A percentile compares a stretch with the other conserved stretches of the same genome.
These are phyloP conservation scores for Ochropleura leucogaster DNA, from an alignment of 2,888 invertebrate genomes.

Conservation along the genomic window DNA sequence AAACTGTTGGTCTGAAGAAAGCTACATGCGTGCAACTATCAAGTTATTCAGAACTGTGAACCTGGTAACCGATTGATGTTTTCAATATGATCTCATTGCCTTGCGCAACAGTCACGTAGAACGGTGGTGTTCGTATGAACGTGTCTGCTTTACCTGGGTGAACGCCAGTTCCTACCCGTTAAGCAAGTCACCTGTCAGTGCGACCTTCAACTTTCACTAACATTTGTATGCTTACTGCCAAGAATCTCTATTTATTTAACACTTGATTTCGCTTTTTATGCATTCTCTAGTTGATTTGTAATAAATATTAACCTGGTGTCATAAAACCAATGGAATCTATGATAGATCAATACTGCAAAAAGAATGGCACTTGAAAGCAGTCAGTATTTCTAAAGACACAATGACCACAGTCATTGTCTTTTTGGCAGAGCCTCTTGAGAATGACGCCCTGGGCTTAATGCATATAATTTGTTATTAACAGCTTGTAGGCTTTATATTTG, in stretches of 20 bases:
- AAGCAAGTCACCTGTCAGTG: neutral
- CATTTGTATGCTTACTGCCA: constrained; percentile 22
- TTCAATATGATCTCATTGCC: neutral
- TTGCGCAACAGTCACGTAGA: neutral
- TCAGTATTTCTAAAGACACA: neutral
- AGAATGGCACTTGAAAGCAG: neutral
- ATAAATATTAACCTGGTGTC: neutral
- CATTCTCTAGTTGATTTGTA: neutral
- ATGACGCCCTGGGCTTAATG: neutral
- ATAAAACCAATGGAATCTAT: constrained; percentile 6
- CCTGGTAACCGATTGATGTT: neutral
- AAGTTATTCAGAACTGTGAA: constrained; percentile 6
- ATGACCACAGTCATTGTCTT: neutral
- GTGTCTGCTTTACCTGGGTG: constrained; percentile 24
- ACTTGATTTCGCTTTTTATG: constrained; percentile 15
- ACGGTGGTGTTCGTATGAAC: neutral
- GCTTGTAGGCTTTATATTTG: neutral
- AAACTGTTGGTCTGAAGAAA: neutral
- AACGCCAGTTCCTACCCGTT: constrained; percentile 18
- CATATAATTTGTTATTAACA: neutral
- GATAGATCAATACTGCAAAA: neutral
- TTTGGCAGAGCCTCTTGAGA: neutral
- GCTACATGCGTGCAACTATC: neutral
- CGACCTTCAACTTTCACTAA: constrained; percentile 43
- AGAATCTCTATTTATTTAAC: constrained; percentile 28